Percentiles rank a stretch among this genome's conserved stretches.
Evolutionary conservation across 2,888 invertebrate species (phyloP).

Genomic region (Cyclophora albipunctata): DNA sequence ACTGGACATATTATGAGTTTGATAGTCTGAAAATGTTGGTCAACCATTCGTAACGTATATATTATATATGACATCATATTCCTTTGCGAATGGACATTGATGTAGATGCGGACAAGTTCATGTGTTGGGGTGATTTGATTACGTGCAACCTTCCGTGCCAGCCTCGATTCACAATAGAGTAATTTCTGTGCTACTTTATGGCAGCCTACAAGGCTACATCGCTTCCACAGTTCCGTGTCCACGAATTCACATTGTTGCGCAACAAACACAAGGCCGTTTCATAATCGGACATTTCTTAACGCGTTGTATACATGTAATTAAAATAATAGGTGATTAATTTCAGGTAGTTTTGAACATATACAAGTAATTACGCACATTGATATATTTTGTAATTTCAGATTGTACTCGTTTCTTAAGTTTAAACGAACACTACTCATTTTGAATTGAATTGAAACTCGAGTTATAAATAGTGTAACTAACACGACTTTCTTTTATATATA

Average conservation of each 20-base stretch:
- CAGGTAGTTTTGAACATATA: too few species aligned
- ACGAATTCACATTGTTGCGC: constrained; percentile 17
- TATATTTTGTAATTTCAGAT: too few species aligned
- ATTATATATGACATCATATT: neutral
- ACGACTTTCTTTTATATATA: too few species aligned
- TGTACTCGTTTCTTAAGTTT: too few species aligned
- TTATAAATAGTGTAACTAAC: too few species aligned
- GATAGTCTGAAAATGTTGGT: too few species aligned
- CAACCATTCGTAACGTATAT: too few species aligned
- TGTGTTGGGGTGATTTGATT: constrained; percentile 9
- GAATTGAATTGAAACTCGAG: too few species aligned
- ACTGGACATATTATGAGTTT: too few species aligned
- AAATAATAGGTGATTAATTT: too few species aligned
- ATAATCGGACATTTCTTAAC: constrained; percentile 17
- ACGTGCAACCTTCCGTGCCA: constrained; percentile 2
- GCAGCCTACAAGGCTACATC: constrained; percentile 26
- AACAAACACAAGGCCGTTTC: constrained; percentile 15
- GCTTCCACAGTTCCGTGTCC: constrained; percentile 30
- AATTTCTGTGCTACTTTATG: constrained; percentile 23
- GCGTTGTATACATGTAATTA: constrained; percentile 7
- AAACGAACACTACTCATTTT: too few species aligned
- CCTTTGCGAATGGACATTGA: neutral
- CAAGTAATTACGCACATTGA: too few species aligned
- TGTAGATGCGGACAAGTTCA: constrained; percentile 4
- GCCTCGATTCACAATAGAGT: constrained; percentile 23